These are phyloP conservation scores for Protonemura montana DNA, from an alignment of 2,888 invertebrate species.

Conservation along the genomic window DNA sequence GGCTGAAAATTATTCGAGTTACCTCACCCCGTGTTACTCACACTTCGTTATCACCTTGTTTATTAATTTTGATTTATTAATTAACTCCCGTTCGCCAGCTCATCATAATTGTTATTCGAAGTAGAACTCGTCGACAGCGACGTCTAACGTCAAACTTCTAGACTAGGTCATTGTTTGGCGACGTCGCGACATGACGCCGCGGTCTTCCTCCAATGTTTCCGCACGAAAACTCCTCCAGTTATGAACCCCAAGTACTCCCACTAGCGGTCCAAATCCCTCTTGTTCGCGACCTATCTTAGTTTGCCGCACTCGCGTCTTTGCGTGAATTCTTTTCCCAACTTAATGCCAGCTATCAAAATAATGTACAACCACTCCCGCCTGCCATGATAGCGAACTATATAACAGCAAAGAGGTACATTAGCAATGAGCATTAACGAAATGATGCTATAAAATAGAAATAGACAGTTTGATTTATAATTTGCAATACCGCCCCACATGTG, in stretches of 20 bases:
- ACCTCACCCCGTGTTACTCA: not conserved
- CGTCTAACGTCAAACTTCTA: not conserved
- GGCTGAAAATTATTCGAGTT: no score
- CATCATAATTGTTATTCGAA: not conserved
- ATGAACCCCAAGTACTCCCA: not conserved
- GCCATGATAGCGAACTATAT: not conserved
- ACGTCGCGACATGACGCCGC: not conserved
- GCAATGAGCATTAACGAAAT: not conserved
- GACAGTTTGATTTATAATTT: not conserved
- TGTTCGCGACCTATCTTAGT: not conserved
- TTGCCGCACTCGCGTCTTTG: not conserved
- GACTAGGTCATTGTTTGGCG: not conserved
- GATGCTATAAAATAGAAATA: not conserved
- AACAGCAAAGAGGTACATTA: not conserved
- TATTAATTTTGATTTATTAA: not conserved
- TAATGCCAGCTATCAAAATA: not conserved
- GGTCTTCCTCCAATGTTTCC: not conserved
- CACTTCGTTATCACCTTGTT: not conserved
- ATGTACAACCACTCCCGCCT: not conserved
- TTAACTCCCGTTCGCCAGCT: not conserved
- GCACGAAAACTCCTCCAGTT: not conserved
- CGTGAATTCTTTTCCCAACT: not conserved
- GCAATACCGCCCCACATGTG: not conserved
- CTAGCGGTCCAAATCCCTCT: not conserved
- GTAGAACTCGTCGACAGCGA: not conserved